A percentile compares a stretch with the other conserved stretches of the same genome.
Conservation (phyloP, 2,113 vertebrate genomes). For the Mesitornis unicolor region DNA sequence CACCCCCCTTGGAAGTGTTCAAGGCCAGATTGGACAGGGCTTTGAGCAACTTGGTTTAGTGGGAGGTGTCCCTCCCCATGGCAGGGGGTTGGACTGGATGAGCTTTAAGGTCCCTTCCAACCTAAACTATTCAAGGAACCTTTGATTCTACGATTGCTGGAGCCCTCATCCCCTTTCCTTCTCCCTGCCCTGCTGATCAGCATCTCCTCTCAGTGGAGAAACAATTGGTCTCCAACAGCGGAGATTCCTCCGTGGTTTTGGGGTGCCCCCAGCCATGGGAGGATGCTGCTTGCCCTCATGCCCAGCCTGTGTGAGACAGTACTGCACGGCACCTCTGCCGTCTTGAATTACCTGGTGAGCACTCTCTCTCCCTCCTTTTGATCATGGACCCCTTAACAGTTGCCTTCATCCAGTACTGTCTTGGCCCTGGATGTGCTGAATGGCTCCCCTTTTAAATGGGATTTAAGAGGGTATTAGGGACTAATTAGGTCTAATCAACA, state of each 20-base stretch:
- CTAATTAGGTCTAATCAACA: conserved; percentile 70
- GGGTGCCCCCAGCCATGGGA: background rate
- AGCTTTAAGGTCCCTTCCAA: too few species aligned
- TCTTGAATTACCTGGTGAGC: background rate
- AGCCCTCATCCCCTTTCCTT: background rate
- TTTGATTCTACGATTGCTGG: too few species aligned
- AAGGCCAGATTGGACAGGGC: too few species aligned
- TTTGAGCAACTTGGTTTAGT: too few species aligned
- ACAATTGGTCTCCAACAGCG: accelerated
- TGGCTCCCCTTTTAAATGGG: conserved; percentile 47
- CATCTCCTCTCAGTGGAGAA: background rate
- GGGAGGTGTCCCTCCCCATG: too few species aligned
- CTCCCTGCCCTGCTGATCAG: background rate
- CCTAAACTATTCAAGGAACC: too few species aligned
- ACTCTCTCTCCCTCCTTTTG: conserved; percentile 12
- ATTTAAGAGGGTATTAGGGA: conserved; percentile 53
- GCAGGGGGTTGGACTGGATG: too few species aligned
- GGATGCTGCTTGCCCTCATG: background rate
- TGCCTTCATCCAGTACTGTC: conserved; percentile 15
- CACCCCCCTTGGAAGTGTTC: too few species aligned
- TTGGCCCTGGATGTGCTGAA: background rate
- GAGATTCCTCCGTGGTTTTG: background rate
- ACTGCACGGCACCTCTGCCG: accelerated
- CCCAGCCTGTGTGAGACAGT: background rate
- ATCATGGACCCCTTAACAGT: background rate